Percentiles rank a stretch among this genome's conserved stretches.
phyloP scores from a whole-genome alignment of 2,113 vertebrate species.

The Sander lucioperca region DNA sequence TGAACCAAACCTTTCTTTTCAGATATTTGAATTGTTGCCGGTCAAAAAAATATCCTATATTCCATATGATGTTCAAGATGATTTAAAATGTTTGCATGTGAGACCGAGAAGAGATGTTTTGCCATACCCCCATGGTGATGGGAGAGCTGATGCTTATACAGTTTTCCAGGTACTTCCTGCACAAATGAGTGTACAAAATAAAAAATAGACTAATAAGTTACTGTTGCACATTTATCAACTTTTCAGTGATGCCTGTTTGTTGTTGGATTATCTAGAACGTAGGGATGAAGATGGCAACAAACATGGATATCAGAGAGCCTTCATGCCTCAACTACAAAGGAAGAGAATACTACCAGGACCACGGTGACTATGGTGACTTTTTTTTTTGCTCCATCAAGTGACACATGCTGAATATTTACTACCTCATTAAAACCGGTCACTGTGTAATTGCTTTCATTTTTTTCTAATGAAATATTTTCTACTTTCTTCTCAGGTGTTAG shows the following conservation, averaged over 20 bases:
- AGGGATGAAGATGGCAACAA: constrained; percentile 86
- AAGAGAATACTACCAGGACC: constrained; percentile 40
- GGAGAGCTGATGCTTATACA: constrained; percentile 2
- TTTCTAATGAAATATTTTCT: background rate
- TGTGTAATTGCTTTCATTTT: background rate
- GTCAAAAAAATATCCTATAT: background rate
- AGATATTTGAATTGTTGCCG: constrained; percentile 79
- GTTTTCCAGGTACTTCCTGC: constrained; percentile 70
- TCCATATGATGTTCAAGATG: constrained; percentile 50
- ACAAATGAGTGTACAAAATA: background rate
- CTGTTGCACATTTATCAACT: background rate
- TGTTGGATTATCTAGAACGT: constrained; percentile 78
- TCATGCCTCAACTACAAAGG: constrained; percentile 56
- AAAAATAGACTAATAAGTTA: background rate
- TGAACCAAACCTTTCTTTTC: background rate
- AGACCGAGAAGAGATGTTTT: constrained; percentile 52
- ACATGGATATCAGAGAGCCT: constrained; percentile 55
- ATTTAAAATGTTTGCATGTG: constrained; percentile 55
- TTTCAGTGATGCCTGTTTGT: background rate
- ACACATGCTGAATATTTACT: background rate
- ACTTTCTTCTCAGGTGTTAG: too few relatives aligned
- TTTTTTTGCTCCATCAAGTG: constrained; percentile 65
- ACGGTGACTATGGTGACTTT: too few relatives aligned
- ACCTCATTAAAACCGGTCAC: background rate
- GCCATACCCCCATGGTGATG: background rate